These are phyloP conservation scores for Antheraea yamamai DNA, from an alignment of 2,888 invertebrate species.

Conservation along the genomic window DNA sequence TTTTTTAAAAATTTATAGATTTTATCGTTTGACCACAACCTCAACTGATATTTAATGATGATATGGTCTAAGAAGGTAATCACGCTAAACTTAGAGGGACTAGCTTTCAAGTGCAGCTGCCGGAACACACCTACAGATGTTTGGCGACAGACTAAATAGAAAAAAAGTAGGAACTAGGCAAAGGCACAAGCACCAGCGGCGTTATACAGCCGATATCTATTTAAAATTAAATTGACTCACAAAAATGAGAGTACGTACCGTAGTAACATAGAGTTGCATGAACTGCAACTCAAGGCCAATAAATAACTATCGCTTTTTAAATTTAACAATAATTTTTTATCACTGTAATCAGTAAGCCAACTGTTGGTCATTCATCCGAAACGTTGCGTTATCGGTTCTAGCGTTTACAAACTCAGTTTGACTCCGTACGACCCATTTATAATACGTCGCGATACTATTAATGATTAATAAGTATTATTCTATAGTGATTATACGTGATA, in stretches of 20 bases:
- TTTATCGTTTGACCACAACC: no score
- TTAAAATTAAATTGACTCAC: not conserved
- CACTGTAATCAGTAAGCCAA: slow-evolving; percentile 34
- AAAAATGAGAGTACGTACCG: not conserved
- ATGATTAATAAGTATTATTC: not conserved
- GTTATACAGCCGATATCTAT: not conserved
- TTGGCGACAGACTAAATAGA: no score
- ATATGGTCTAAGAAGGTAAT: no score
- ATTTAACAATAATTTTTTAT: not conserved
- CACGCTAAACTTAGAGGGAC: no score
- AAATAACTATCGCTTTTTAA: slow-evolving; percentile 7
- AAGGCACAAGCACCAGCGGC: not conserved
- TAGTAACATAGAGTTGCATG: slow-evolving; percentile 1
- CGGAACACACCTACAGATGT: no score
- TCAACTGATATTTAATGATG: no score
- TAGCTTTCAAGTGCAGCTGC: no score
- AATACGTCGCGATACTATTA: slow-evolving; percentile 7
- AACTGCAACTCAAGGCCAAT: slow-evolving; percentile 8
- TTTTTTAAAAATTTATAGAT: no score
- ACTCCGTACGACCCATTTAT: slow-evolving; percentile 10
- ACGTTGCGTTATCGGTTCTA: slow-evolving; percentile 49
- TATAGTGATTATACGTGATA: not conserved
- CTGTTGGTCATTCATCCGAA: slow-evolving; percentile 42
- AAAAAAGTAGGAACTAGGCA: not conserved
- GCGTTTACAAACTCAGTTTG: slow-evolving; percentile 18